These are phyloP conservation scores for Leiothrix lutea DNA, from an alignment of 2,113 vertebrate genomes.

Conservation along the genomic window DNA sequence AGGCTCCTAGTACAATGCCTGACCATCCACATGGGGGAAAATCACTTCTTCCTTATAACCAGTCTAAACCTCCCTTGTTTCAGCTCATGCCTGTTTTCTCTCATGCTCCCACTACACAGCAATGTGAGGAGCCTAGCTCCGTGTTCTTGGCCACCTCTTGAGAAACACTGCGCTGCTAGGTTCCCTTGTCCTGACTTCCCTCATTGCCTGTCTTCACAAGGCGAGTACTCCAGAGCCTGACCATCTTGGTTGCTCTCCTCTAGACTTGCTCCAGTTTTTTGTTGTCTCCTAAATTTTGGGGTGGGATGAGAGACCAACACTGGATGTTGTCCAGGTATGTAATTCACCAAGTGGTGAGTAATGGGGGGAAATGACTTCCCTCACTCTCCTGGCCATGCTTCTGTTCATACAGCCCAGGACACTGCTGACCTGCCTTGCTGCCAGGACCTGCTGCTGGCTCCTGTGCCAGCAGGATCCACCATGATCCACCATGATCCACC, in stretches of 20 bases:
- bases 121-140: neutral
- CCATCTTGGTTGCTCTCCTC: neutral
- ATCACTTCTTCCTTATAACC: neutral
- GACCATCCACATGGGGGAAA: neutral
- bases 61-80: neutral
- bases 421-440: neutral
- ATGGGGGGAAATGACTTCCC: neutral
- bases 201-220: neutral
- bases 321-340: neutral
- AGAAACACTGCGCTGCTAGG: neutral
- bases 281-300: neutral
- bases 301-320: neutral
- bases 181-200: neutral
- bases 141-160: neutral
- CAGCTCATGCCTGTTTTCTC: neutral
- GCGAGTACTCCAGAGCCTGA: neutral
- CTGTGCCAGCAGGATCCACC: too few relatives aligned
- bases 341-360: neutral
- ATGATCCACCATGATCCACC: neutral
- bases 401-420: neutral
- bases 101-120: neutral
- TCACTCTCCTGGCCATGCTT: fast-evolving
- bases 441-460: neutral
- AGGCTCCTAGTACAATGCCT: neutral
- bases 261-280: neutral